These are phyloP conservation scores for Trissolcus brochymenae DNA, from an alignment of 2,888 invertebrate genomes.

Conservation along the genomic window DNA sequence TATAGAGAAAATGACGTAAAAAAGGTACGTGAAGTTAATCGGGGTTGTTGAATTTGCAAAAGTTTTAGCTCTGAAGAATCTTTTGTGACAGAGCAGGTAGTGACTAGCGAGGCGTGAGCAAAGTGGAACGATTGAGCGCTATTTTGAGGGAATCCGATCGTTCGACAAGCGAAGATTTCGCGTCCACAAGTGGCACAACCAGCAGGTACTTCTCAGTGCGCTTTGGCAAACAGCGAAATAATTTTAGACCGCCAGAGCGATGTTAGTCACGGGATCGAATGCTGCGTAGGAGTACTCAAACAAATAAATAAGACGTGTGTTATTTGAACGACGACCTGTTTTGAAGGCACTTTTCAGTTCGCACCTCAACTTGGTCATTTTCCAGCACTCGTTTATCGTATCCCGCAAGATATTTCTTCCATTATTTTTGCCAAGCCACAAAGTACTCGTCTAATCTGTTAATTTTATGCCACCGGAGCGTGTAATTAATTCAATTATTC, in stretches of 20 bases:
- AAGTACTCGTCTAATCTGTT: background rate
- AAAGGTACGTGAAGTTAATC: background rate
- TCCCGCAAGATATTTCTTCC: background rate
- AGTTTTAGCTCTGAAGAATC: too few species aligned
- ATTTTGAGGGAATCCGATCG: conserved; percentile 51
- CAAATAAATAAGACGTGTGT: conserved; percentile 44
- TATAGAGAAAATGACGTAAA: background rate
- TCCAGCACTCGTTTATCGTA: conserved; percentile 13
- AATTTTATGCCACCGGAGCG: background rate
- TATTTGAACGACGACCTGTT: conserved; percentile 53
- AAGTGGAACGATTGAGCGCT: conserved; percentile 48
- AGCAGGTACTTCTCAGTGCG: conserved; percentile 55
- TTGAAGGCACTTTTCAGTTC: conserved; percentile 27
- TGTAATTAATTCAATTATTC: too few species aligned
- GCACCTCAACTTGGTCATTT: conserved; percentile 16
- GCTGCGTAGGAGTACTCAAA: conserved; percentile 47
- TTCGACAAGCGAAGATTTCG: conserved; percentile 50
- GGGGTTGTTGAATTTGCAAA: background rate
- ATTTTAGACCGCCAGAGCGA: conserved; percentile 53
- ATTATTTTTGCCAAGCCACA: background rate
- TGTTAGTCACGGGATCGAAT: conserved; percentile 38
- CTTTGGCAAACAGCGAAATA: conserved; percentile 44
- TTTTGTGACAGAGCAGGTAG: too few species aligned
- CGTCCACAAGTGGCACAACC: conserved; percentile 54
- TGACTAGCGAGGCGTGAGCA: conserved; percentile 21